phyloP scores from a whole-genome alignment of 2,888 invertebrate genomes.

The Tetragonisca angustula region DNA sequence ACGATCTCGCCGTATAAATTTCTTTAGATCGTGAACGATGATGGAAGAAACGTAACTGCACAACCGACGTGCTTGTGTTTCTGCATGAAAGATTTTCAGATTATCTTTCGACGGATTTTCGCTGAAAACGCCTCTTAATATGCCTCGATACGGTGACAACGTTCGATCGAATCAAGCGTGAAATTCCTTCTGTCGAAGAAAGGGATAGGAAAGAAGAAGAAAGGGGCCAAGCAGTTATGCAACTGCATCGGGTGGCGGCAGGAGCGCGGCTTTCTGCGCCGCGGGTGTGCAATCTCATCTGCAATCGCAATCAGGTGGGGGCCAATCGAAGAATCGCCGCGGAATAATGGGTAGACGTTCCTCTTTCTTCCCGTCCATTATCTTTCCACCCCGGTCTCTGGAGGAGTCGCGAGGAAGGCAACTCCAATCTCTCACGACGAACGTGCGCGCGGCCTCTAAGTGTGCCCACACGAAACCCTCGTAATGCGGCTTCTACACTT shows the following conservation, averaged over 20 bases:
- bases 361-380: constrained; percentile 64
- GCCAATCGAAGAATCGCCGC: constrained; percentile 68
- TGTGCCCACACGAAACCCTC: constrained; percentile 67
- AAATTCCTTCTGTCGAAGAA: neutral
- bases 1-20: too few species aligned
- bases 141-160: too few species aligned
- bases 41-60: too few species aligned
- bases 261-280: constrained; percentile 56
- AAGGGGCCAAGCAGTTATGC: constrained; percentile 56
- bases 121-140: too few species aligned
- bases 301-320: constrained; percentile 71
- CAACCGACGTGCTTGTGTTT: too few species aligned
- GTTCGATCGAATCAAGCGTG: neutral
- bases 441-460: constrained; percentile 63
- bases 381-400: constrained; percentile 48
- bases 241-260: constrained; percentile 46
- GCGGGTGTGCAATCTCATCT: constrained; percentile 69
- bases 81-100: too few species aligned
- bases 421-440: constrained; percentile 68
- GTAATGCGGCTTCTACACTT: constrained; percentile 64
- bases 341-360: constrained; percentile 68
- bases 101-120: too few species aligned
- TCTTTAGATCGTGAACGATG: too few species aligned
- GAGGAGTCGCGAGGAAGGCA: constrained; percentile 45
- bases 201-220: neutral